Conservation (phyloP, 2,888 invertebrate species). For the Parnassius orleans region DNA sequence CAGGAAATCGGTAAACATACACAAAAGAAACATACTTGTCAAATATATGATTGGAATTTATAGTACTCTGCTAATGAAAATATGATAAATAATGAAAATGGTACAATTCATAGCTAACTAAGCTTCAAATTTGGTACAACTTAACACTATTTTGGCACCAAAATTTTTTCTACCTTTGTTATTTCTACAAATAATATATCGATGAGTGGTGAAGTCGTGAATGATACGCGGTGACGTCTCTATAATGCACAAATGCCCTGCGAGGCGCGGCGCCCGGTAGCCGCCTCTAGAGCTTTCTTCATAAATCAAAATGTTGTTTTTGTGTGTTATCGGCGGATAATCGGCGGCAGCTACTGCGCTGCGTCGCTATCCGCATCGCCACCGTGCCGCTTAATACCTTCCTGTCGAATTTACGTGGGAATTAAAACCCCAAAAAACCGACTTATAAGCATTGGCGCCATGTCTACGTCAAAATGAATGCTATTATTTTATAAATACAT, state of each 20-base stretch:
- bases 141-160: too few relatives aligned
- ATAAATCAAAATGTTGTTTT: slow-evolving; percentile 80
- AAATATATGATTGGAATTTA: too few relatives aligned
- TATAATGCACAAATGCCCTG: slow-evolving; percentile 42
- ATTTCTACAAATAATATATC: neutral
- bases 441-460: slow-evolving; percentile 47
- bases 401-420: slow-evolving; percentile 56
- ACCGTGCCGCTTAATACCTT: slow-evolving; percentile 56
- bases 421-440: slow-evolving; percentile 58
- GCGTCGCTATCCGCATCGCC: slow-evolving; percentile 40
- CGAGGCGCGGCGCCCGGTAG: slow-evolving; percentile 76
- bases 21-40: too few relatives aligned
- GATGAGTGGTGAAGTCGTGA: neutral
- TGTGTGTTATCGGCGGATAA: slow-evolving; percentile 75
- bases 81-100: too few relatives aligned
- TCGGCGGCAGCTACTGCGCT: slow-evolving; percentile 71
- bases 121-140: too few relatives aligned
- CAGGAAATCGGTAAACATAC: too few relatives aligned
- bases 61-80: too few relatives aligned
- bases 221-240: slow-evolving; percentile 42
- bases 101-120: too few relatives aligned
- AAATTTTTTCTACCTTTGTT: too few relatives aligned
- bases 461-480: slow-evolving; percentile 50
- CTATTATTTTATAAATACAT: slow-evolving; percentile 57
- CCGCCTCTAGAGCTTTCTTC: slow-evolving; percentile 71